Conservation (phyloP, 2,113 vertebrate genomes). For the Brachyistius frenatus region DNA sequence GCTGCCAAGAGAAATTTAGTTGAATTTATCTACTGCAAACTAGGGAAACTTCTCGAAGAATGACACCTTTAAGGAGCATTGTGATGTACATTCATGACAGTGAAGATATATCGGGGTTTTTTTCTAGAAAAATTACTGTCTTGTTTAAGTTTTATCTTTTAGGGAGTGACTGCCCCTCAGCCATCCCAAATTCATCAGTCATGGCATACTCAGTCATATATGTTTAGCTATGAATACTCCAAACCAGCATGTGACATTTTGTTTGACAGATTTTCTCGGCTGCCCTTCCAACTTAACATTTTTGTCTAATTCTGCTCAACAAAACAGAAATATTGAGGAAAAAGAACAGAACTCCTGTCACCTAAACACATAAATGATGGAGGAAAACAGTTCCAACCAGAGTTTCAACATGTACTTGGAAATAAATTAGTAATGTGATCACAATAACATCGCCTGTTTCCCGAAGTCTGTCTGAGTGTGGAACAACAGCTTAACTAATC, state of each 20-base stretch:
- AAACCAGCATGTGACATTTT: not conserved
- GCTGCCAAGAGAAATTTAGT: slow-evolving; percentile 33
- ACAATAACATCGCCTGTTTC: slow-evolving; percentile 33
- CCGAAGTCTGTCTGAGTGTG: slow-evolving; percentile 28
- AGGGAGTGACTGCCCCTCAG: not conserved
- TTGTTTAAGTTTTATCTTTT: not conserved
- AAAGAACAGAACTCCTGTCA: slow-evolving; percentile 8
- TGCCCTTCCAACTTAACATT: not conserved
- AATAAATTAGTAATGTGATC: slow-evolving; percentile 59
- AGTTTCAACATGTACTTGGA: slow-evolving; percentile 34
- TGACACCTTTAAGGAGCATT: not conserved
- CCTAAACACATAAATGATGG: slow-evolving; percentile 45
- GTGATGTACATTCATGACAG: slow-evolving; percentile 1
- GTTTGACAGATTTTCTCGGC: not conserved
- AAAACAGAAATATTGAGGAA: not conserved
- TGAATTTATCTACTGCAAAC: slow-evolving; percentile 15
- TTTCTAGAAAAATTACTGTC: not conserved
- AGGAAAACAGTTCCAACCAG: slow-evolving; percentile 2
- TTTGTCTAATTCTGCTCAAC: slow-evolving; percentile 20
- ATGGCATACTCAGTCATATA: not conserved
- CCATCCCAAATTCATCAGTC: not conserved
- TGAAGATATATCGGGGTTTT: not conserved
- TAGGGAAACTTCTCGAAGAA: not conserved
- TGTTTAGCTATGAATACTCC: not conserved
- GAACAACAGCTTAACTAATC: slow-evolving; percentile 43